These are phyloP conservation scores for Clistopyga incitator DNA, from an alignment of 2,888 invertebrate species.

Conservation along the genomic window DNA sequence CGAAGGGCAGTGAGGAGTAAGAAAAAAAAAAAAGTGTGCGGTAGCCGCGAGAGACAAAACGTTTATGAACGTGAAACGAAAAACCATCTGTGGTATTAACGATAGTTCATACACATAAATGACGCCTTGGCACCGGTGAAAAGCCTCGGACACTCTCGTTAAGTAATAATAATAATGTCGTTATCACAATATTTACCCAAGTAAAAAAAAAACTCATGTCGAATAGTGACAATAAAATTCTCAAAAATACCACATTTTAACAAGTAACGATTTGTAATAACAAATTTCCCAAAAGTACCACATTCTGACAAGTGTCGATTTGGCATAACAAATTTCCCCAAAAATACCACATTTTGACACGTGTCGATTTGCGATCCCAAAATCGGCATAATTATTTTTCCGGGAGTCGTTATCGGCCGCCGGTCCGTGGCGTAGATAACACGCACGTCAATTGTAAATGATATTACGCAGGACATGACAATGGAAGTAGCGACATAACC, in stretches of 20 bases:
- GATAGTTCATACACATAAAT: constrained; percentile 28
- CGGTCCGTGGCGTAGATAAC: not conserved
- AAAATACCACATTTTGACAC: too few species aligned
- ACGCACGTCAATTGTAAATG: constrained; percentile 26
- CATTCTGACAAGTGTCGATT: too few species aligned
- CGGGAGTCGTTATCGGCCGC: not conserved
- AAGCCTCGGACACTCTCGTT: not conserved
- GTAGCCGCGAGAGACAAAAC: constrained; percentile 57
- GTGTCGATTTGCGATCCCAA: too few species aligned
- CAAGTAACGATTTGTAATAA: too few species aligned
- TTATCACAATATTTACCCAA: not conserved
- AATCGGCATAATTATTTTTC: too few species aligned
- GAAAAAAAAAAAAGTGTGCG: constrained; percentile 30
- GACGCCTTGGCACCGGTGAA: not conserved
- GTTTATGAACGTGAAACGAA: constrained; percentile 58
- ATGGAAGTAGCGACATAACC: constrained; percentile 35
- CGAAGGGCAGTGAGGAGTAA: constrained; percentile 58
- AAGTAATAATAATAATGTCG: constrained; percentile 6
- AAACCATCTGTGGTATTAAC: constrained; percentile 54
- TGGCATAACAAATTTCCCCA: too few species aligned
- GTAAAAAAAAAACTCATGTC: too few species aligned
- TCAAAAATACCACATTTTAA: too few species aligned
- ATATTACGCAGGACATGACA: constrained; percentile 27
- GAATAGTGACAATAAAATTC: too few species aligned
- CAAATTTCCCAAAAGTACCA: too few species aligned